Base-by-base conservation (phyloP, 30 jellyfish, hydroid and myxozoan species). In the Hydractinia symbiolongicarpus region DNA sequence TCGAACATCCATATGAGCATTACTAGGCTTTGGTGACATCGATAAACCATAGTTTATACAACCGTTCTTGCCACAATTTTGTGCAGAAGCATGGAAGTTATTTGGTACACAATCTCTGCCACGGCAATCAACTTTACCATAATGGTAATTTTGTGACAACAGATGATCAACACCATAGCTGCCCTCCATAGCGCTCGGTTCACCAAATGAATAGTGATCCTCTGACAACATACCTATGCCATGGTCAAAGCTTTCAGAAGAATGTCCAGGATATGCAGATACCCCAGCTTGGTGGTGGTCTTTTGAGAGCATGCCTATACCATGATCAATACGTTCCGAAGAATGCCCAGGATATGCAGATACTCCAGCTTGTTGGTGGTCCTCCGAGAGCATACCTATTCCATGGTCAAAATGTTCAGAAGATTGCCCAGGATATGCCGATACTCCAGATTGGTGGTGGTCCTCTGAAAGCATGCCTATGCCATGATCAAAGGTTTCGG, bases 91-190 rank as follows among this genome's bases (percentile, higher is more conserved):
- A 30, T 30, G 44, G 44, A 30, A 30, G 16, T n/a, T 9, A 64
- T 64, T 44, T 64, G 74, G 74, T n/a, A 64, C 40, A 64, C 74
- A 64, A n/a, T 51, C 74, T 64, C 74, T 64, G 52, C 40, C 74
- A 64, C 6, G 19, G 40, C 74, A 64, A 64, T 64, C 40, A 44
- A 2, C 8, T 6, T 44, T 4, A 13, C 74, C 74, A 64, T 64
- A 64, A 13, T 64, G 74, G 2, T 64, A 64, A 13, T 64, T 64
- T 13, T 64, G 19, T 64, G 40, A n/a, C 17, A 64, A 51, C 2
- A 64, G 16, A 13, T 64, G 19, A 64, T 64, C 74, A 64, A 64
- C 40, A 13, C 74, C 74, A 64, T 64, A 64, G 40, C 40, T 64
- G 8, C 40, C 19, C 40, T 51, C 74, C 19, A 64, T 44, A n/a